Conservation (phyloP, 92 coral and sea anemone genomes). For the Parazoanthus atlanticus region DNA sequence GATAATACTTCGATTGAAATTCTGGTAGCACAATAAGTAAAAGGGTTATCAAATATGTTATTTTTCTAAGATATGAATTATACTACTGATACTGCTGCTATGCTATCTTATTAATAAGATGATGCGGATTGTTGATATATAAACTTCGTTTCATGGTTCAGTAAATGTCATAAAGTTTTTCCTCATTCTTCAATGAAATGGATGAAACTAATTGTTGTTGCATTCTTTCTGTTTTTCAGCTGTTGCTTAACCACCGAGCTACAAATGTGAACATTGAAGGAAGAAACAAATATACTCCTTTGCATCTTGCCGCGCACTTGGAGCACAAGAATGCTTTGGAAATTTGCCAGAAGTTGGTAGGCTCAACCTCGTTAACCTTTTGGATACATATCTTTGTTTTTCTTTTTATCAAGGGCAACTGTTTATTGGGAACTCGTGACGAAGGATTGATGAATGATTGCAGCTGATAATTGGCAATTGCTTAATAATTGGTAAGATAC, state of each 20-base stretch:
- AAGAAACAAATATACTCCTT: constrained; percentile 78
- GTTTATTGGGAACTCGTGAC: too few species aligned
- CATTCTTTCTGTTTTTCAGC: constrained; percentile 44
- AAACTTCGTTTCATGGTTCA: neutral
- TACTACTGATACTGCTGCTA: too few species aligned
- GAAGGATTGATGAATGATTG: neutral
- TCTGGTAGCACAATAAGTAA: too few species aligned
- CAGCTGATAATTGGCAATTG: too few species aligned
- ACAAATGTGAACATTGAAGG: constrained; percentile 86
- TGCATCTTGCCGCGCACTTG: constrained; percentile 80
- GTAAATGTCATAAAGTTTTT: neutral
- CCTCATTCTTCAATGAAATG: neutral
- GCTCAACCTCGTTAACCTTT: neutral
- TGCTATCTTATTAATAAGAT: too few species aligned
- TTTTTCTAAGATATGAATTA: too few species aligned
- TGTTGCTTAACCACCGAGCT: constrained; percentile 64
- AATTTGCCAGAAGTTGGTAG: constrained; percentile 80
- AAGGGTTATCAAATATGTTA: too few species aligned
- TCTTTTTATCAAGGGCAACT: too few species aligned
- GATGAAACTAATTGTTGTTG: neutral
- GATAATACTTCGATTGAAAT: too few species aligned
- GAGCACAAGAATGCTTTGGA: constrained; percentile 82
- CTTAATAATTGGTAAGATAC: neutral
- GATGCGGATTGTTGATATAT: neutral
- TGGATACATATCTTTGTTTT: too few species aligned